phyloP scores from a whole-genome alignment of 2,797 vertebrate genomes.

The Melanotaenia trifasciata region DNA sequence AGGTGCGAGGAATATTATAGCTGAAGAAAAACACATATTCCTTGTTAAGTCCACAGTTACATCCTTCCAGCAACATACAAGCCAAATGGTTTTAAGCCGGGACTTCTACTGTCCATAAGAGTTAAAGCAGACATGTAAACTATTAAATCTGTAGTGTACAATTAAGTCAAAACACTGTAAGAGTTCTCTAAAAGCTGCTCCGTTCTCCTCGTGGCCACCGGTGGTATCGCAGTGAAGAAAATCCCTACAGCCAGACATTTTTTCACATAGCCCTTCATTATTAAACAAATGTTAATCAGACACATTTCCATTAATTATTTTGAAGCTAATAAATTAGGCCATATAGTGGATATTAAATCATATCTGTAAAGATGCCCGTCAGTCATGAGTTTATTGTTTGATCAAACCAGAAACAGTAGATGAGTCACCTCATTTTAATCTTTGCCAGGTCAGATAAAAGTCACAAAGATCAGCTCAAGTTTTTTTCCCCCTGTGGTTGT shows the following conservation, averaged over 20 bases:
- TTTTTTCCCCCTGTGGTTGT: neutral
- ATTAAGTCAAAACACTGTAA: neutral
- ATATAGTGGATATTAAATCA: neutral
- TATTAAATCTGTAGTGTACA: neutral
- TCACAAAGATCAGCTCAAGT: neutral
- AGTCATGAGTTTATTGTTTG: neutral
- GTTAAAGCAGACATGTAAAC: neutral
- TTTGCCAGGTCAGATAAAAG: no score
- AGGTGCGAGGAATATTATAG: conserved; percentile 74
- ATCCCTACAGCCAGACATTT: no score
- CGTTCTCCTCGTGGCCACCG: no score
- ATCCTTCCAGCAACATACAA: no score
- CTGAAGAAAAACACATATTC: conserved; percentile 50
- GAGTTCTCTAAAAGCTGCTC: neutral
- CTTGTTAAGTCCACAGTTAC: neutral
- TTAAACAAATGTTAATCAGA: no score
- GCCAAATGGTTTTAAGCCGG: no score
- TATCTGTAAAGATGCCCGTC: neutral
- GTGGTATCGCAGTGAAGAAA: no score
- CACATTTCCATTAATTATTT: no score
- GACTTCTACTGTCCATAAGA: no score
- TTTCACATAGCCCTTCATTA: no score
- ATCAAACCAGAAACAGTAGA: neutral
- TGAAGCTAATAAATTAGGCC: no score
- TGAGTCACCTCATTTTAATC: no score